Percentiles rank a stretch among this genome's conserved stretches.
These are phyloP conservation scores for Steinernema feltiae DNA, from an alignment of 1,140 invertebrate genomes.

Conservation along the genomic window DNA sequence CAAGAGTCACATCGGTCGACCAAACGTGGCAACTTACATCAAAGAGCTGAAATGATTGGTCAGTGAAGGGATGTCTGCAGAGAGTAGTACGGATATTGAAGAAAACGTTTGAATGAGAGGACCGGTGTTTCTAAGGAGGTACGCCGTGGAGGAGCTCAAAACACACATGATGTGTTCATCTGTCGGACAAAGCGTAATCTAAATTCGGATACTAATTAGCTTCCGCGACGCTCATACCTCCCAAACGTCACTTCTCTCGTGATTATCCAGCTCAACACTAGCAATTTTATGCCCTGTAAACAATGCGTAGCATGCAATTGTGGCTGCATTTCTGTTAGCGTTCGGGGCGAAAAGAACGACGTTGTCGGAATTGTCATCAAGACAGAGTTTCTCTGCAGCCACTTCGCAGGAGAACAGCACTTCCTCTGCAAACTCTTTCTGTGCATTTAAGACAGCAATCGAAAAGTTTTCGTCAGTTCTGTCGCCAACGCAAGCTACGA, in stretches of 20 bases:
- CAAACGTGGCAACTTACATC: neutral
- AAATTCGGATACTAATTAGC: neutral
- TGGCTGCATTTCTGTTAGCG: neutral
- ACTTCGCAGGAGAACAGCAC: neutral
- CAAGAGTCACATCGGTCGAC: neutral
- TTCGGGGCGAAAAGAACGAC: neutral
- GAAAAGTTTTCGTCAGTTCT: neutral
- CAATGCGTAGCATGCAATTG: neutral
- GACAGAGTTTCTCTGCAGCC: neutral
- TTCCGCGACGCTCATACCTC: neutral
- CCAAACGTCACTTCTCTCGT: constrained; percentile 1
- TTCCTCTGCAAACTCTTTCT: neutral
- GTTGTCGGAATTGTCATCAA: neutral
- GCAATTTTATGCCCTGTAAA: neutral
- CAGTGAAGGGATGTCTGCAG: neutral
- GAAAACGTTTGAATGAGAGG: neutral
- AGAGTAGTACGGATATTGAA: neutral
- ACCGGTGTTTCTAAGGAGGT: neutral
- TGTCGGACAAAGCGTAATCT: neutral
- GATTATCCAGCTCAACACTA: neutral
- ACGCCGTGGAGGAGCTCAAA: neutral
- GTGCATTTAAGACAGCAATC: neutral
- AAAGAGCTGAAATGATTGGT: neutral
- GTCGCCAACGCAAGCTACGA: neutral
- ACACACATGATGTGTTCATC: constrained; percentile 6